A percentile compares a stretch with the other conserved stretches of the same genome.
phyloP scores from a whole-genome alignment of 1,140 invertebrate genomes.

The Pollicipes pollicipes region DNA sequence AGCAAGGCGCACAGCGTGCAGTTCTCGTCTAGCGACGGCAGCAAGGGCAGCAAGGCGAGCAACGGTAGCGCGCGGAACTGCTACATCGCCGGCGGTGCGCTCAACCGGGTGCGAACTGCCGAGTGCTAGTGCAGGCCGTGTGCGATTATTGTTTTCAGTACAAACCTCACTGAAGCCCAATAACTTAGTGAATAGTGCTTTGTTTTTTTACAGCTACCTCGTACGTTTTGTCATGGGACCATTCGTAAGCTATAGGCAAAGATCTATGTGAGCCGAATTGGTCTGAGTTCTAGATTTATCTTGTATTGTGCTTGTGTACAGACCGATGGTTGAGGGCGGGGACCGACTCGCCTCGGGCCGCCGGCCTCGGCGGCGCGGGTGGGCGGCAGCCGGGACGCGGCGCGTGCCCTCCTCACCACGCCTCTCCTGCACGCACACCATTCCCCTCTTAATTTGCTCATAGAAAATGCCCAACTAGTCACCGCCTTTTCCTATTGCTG shows the following conservation, averaged over 20 bases:
- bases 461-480: not conserved
- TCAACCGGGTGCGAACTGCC: not conserved
- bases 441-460: not conserved
- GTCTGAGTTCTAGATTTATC: not conserved
- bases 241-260: not conserved
- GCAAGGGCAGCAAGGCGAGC: slow-evolving; percentile 30
- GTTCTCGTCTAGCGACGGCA: slow-evolving; percentile 13
- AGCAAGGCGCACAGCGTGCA: slow-evolving; percentile 19
- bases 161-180: slow-evolving; percentile 3
- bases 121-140: not conserved
- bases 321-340: too few relatives aligned
- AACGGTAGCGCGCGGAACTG: slow-evolving; percentile 30
- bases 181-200: slow-evolving; percentile 4
- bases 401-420: too few relatives aligned
- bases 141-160: not conserved
- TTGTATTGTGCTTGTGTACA: not conserved
- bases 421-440: not conserved
- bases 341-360: too few relatives aligned
- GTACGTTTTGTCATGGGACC: not conserved
- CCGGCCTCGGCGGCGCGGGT: too few relatives aligned
- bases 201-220: slow-evolving; percentile 6
- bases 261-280: not conserved
- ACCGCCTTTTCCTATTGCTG: not conserved
- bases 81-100: slow-evolving; percentile 19
- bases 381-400: too few relatives aligned